Evolutionary conservation across 2,113 vertebrate species (phyloP), one percentile per base, ranked within the genome.

Genomic region (Oncorhynchus nerka): DNA sequence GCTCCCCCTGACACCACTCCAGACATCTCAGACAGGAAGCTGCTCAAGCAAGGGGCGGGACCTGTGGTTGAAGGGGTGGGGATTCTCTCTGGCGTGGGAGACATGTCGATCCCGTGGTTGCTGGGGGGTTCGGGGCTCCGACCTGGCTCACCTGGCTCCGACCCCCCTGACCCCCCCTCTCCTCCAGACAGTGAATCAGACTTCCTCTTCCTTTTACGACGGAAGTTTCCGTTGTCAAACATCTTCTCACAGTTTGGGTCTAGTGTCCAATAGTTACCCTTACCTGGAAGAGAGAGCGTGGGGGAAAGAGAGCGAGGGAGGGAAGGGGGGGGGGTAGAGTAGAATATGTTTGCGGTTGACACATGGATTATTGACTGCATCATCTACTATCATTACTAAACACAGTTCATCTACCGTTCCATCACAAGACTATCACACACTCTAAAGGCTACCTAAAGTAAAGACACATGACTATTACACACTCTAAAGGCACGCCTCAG

Each of bases 201-300:
- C 88, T 99, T 99, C 73, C 97, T 97, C 91, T 99, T 99, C 78
- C 98, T 94, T 90, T 99, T 99, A 89, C 98, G 94, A 69, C 98
- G 96, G 87, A 99, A 99, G 90, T 99, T 99, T 77, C 98, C 98
- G 0, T 99, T 99, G 93, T 99, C 98, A 45, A 99, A 99, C 98
- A 99, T 99, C 90, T 99, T 99, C 79, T 99, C 98, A 79, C 98
- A 99, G 93, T 99, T 99, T 0, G 98, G 98, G 86, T 99, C 98
- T 73, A 99, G 92, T 13, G 97, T 99, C 98, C 98, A 99, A 90
- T 99, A 99, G 91, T 99, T 99, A 28, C 98, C 98, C 84, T 99
- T 99, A 72, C 98, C 98, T 94, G 71, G 83, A 78, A 79, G 5
- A 73, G 28, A 70, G 81, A 30, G 70, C 45, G 4, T 72, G 55